Base-by-base conservation (phyloP, 2,113 vertebrate genomes). In the Nothocercus julius region DNA sequence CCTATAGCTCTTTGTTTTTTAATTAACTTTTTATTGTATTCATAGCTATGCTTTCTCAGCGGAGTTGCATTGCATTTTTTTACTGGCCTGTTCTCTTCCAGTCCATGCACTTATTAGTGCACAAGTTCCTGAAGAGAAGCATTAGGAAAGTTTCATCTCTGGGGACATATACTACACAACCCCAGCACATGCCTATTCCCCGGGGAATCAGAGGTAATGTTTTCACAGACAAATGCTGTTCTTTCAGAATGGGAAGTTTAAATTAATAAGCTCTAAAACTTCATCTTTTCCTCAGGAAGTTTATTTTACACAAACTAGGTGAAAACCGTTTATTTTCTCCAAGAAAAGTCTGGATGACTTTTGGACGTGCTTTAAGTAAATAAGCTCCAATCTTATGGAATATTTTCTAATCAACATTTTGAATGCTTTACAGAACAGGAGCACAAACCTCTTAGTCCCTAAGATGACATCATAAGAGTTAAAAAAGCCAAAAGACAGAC, bases 131-230 rank as follows among this genome's bases (percentile, higher is more conserved):
- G 21, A 86, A 54, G 25, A 91, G 87, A 91, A 89, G 36, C 22
- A 34, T 2, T 14, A 82, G 20, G 30, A 32, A 75, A 68, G n/a
- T 32, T 14, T 88, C 5, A n/a, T 40, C 14, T 63, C 62, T 51
- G 32, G 7, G 58, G 36, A 45, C 16, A 30, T 1, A 4, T 36
- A 77, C 30, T 44, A 38, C 12, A 69, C 10, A 32, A 11, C 56
- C 1, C 59, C 5, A 1, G 0, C 40, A 62, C 27, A 44, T 3
- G 2, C 9, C 0, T 11, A 49, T 10, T 36, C 19, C 49, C 70
- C 87, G 28, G 14, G 30, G 82, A 74, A 74, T 77, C 47, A 63
- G 14, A 62, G 16, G 73, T 7, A 34, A 66, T 6, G 9, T 56
- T 17, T 68, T 84, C 38, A 45, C n/a, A 73, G 58, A 44, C 7